Base-by-base conservation (phyloP, 1,140 invertebrate genomes). In the Pararge aegeria region DNA sequence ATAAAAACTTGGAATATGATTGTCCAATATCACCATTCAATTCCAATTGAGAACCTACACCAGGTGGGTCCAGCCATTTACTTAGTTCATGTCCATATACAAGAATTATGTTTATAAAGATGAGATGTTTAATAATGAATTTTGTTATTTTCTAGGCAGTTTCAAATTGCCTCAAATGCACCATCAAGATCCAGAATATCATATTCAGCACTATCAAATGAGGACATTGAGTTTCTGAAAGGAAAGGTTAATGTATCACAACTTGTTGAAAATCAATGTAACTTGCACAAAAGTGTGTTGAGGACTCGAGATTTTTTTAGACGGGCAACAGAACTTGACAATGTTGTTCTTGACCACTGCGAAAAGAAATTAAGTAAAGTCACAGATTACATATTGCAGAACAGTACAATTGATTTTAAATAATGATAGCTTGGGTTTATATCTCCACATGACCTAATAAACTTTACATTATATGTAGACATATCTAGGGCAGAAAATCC, bases 151-250 rank as follows among this genome's bases (percentile, higher is more conserved):
- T 50, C 72, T 12, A 89, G 84, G 42, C 82, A 87, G 60, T 81
- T 74, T 55, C 72, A 87, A 64, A 74, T 86, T 50, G 68, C 75
- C 56, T 51, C 42, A 21, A 83, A 82, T 55, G 52, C 77, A 46
- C 55, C 75, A 5, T 80, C 68, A 52, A 70, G 64, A 68, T 73
- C 81, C 48, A 79, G 68, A 51, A 75, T 87, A 54, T 78, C 73
- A 20, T 87, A 85, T 54, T 66, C 81, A 20, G 73, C 73, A 58
- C 61, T 89, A 44, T 68, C 76, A 63, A 78, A 79, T 66, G 86
- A 87, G 66, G 83, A 89, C 51, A 87, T 89, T 20, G 81, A 84
- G 64, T 89, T 87, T 55, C 61, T 89, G 5, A 86, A 86, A 63
- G 76, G 54, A 34, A 87, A 87, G 70, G 70, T 80, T 5, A 85